Conservation (phyloP, 1,140 invertebrate species). For the Hermetia illucens region DNA sequence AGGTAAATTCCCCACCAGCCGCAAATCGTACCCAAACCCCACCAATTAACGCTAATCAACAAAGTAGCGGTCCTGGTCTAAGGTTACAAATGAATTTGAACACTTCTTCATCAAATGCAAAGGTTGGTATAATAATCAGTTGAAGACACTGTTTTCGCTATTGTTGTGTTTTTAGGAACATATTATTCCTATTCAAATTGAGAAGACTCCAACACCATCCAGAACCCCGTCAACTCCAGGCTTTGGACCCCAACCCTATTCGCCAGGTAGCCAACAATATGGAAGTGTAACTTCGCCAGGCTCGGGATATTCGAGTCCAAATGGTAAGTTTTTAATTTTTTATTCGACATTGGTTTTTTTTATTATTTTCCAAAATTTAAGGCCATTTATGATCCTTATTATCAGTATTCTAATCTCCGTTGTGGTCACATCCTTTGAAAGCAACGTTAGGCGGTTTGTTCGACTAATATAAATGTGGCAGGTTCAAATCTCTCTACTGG, state of each 20-base stretch:
- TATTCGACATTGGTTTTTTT: too few species aligned
- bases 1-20: conserved; percentile 6
- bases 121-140: not conserved
- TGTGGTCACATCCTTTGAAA: too few species aligned
- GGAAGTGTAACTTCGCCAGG: not conserved
- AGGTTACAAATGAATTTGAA: conserved; percentile 24
- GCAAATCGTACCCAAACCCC: conserved; percentile 13
- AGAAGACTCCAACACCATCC: conserved; percentile 24
- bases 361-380: not conserved
- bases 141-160: not conserved
- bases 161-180: conserved; percentile 17
- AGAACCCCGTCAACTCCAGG: conserved; percentile 10
- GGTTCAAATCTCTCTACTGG: too few species aligned
- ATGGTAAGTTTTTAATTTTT: too few species aligned
- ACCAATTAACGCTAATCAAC: too few species aligned
- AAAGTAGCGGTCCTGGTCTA: conserved; percentile 16
- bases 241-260: conserved; percentile 5
- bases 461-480: too few species aligned
- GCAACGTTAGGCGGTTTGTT: too few species aligned
- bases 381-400: not conserved
- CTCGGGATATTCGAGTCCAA: not conserved
- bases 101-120: conserved; percentile 4
- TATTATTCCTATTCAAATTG: conserved; percentile 36
- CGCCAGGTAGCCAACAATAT: too few species aligned
- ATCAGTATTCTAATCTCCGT: too few species aligned